Evolutionary conservation across 1,140 invertebrate genomes (phyloP), one percentile per base, ranked within the genome.

Genomic region (Heliconius nattereri): DNA sequence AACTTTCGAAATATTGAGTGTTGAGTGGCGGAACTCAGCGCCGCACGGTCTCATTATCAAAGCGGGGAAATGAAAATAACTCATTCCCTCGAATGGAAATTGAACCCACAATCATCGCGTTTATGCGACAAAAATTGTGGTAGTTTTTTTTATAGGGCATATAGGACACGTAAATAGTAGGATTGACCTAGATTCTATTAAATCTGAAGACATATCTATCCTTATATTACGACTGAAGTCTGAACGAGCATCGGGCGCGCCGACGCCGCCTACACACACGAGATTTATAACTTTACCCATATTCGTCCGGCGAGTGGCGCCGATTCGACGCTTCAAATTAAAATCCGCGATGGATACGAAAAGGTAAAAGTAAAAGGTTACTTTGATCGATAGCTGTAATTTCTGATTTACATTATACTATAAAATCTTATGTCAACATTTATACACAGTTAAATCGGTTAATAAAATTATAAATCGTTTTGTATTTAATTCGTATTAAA

Each of bases 281-380:
- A 93, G 91, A 92, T 94, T 94, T 94, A 93, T 92, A 93, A 92
- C 92, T 92, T 94, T 92, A 92, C 85, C 92, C 91, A 92, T 92
- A 94, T 93, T 92, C 89, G 92, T 87, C 85, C 90, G 89, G 91
- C 91, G 91, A 90, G 87, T 88, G 91, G 91, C 92, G 91, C 91
- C 92, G 90, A 94, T 89, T 91, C 91, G 88, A 93, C 91, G 90
- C 78, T 89, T 92, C 89, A 91, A 92, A 92, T 94, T 93, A 93
- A 94, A 94, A 93, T 88, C 83, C 82, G 82, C 87, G 84, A 85
- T 86, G 83, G 88, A 87, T 89, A 91, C 91, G 90, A 93, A 93
- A 93, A 91, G 86, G 87, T 87, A 89, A 89, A 81, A 82, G 78
- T 45, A 45, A 45, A 78, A 81, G 76, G 79, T 81, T 77, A 75